These are phyloP conservation scores for Vanessa atalanta DNA, from an alignment of 1,140 invertebrate genomes.

Conservation along the genomic window DNA sequence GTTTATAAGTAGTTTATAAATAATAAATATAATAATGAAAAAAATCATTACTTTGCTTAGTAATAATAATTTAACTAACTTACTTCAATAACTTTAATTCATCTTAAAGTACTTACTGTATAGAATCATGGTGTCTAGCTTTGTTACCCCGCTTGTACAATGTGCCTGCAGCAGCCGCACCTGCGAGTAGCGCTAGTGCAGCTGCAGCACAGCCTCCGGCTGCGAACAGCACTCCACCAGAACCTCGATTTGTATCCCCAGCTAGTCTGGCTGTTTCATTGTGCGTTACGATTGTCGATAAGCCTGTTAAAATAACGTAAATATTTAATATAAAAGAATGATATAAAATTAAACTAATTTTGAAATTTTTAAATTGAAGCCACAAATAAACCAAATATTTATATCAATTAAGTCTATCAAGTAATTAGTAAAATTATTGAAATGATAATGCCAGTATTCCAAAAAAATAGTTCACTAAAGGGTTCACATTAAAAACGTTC, in stretches of 20 bases:
- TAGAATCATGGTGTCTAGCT: slow-evolving; percentile 86
- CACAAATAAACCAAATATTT: too few relatives aligned
- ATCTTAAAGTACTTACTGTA: slow-evolving; percentile 82
- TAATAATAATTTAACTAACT: background rate
- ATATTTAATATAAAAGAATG: too few relatives aligned
- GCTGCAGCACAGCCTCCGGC: slow-evolving; percentile 90
- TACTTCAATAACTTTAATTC: background rate
- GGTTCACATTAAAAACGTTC: too few relatives aligned
- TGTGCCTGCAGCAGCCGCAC: slow-evolving; percentile 85
- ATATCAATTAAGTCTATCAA: too few relatives aligned
- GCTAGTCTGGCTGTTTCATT: slow-evolving; percentile 85
- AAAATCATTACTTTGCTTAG: too few relatives aligned
- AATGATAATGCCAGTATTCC: background rate
- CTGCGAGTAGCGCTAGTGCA: slow-evolving; percentile 86
- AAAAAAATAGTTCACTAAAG: background rate
- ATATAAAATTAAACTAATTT: too few relatives aligned
- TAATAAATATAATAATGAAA: too few relatives aligned
- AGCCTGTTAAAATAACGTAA: slow-evolving; percentile 57
- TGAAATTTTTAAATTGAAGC: too few relatives aligned
- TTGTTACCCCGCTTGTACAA: slow-evolving; percentile 91
- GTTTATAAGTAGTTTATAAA: too few relatives aligned
- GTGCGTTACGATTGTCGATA: slow-evolving; percentile 79
- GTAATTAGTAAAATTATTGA: too few relatives aligned
- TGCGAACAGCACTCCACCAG: slow-evolving; percentile 87
- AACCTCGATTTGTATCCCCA: slow-evolving; percentile 83